A percentile compares a stretch with the other conserved stretches of the same genome.
Evolutionary conservation across 2,113 vertebrate species (phyloP).

Genomic region (Gallinago undulata): DNA sequence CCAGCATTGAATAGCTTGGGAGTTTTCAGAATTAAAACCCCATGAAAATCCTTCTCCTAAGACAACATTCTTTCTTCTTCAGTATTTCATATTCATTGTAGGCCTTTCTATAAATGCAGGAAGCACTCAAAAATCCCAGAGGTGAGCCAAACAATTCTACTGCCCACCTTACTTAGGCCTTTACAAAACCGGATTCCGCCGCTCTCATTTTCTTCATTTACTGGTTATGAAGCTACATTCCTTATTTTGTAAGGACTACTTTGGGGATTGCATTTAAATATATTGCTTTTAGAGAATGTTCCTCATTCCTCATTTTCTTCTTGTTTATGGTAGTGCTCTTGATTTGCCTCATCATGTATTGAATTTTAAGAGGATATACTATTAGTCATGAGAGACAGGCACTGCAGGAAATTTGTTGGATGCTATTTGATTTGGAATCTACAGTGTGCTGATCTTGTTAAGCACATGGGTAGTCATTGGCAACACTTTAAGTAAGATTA

Average conservation of each 20-base stretch:
- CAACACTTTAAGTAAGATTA: neutral
- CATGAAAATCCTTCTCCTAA: neutral
- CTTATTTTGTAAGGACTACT: neutral
- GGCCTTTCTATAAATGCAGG: neutral
- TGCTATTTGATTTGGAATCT: slow-evolving; percentile 6
- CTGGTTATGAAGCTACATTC: neutral
- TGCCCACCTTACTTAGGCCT: neutral
- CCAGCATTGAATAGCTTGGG: neutral
- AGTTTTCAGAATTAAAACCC: neutral
- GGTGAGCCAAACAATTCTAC: neutral
- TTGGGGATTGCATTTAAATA: neutral
- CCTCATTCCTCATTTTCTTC: neutral
- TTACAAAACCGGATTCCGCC: neutral
- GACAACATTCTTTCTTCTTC: neutral
- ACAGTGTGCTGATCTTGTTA: neutral
- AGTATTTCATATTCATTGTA: neutral
- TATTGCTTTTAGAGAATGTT: neutral
- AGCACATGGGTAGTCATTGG: neutral
- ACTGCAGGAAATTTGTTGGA: neutral
- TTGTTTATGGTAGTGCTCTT: neutral
- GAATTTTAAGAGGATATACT: neutral
- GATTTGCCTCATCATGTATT: neutral
- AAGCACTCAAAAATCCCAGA: neutral
- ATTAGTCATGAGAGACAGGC: neutral
- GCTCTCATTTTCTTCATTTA: neutral